Conservation (phyloP, 2,797 vertebrate species). For the Peromyscus eremicus region DNA sequence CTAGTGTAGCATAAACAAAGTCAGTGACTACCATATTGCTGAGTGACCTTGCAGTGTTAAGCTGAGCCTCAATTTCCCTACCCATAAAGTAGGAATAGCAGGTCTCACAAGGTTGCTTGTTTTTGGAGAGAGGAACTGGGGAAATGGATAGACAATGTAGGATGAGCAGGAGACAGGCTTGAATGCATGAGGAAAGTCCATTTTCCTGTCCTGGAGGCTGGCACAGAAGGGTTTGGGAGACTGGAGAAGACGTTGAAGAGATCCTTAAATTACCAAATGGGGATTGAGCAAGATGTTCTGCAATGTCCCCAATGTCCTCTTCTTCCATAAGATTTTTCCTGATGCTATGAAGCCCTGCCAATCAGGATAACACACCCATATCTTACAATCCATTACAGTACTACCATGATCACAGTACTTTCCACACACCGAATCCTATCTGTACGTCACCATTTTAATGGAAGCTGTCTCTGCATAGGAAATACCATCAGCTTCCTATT, state of each 20-base stretch:
- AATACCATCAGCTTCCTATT: constrained; percentile 19
- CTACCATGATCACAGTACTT: constrained; percentile 1
- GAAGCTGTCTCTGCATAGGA: constrained; percentile 27
- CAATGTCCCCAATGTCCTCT: not conserved
- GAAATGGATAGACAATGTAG: not conserved
- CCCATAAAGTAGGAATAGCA: not conserved
- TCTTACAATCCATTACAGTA: not conserved
- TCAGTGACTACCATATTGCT: not conserved
- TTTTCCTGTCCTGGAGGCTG: not conserved
- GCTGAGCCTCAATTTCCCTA: constrained; percentile 26
- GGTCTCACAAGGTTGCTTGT: not conserved
- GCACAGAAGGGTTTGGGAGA: not conserved
- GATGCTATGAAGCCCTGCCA: not conserved
- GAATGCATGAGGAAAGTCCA: not conserved
- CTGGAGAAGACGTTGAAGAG: not conserved
- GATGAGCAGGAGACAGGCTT: not conserved
- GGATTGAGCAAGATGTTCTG: not conserved
- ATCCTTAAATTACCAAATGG: not conserved
- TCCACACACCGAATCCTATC: not conserved
- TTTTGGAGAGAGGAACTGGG: not conserved
- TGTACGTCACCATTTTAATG: not conserved
- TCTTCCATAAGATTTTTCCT: not conserved
- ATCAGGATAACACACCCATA: not conserved
- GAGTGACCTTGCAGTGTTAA: not conserved
- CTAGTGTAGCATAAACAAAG: not conserved